Base-by-base conservation (phyloP, 1,140 invertebrate genomes). In the Anoplolepis gracilipes region DNA sequence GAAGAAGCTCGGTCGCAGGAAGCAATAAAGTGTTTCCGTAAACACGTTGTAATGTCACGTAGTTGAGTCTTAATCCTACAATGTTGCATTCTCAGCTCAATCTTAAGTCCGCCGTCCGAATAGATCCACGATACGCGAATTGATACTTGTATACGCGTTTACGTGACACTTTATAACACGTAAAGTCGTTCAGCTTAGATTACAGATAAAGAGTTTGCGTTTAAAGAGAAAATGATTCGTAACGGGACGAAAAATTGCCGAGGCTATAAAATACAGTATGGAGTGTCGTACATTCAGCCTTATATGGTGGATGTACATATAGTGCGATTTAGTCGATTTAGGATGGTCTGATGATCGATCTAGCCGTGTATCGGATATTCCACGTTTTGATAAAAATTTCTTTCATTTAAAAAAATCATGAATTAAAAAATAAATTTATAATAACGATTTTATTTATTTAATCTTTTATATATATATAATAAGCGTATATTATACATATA, bases 201-300 rank as follows among this genome's bases (percentile, higher is more conserved):
- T 79, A 79, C 77, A 77, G 46, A 77, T 61, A 36, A 64, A 1
- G 22, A 55, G 42, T 53, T 69, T 10, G 64, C 30, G 42, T 33
- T 55, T 42, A 22, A 10, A 57, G 13, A 55, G 36, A 69, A 79
- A 55, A 69, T 16, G 16, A 69, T 55, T 69, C 46, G 22, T 79
- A 79, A 69, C 13, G 42, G 39, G 62, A 69, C 6, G 49, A 57
- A 57, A 79, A 69, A 69, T 79, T 69, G 77, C 61, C 76, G 61
- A 36, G 42, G 42, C 64, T 79, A 79, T 69, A 79, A 79, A 79
- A 79, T 69, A 79, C 42, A 67, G n/a, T 79, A 57, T 69, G 10
- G 46, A 55, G 33, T 28, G 33, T 16, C 57, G 49, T 69, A 79
- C 42, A 39, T 53, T 67, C 62, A 78, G n/a, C 76, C 42, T 78